Percentiles rank a stretch among this genome's conserved stretches.
phyloP scores from a whole-genome alignment of 2,888 invertebrate species.

The Aelia acuminata region DNA sequence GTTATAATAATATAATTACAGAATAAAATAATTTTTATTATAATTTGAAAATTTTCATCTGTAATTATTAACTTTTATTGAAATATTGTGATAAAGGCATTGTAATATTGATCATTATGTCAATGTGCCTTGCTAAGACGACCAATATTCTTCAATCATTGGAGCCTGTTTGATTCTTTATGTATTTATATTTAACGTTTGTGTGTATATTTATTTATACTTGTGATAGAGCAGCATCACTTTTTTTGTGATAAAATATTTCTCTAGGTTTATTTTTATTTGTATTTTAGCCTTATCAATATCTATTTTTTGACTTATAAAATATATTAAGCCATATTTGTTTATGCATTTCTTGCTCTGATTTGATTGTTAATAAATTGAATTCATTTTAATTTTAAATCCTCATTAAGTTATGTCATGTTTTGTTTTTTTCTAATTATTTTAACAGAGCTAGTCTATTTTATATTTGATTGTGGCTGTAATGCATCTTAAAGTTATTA shows the following conservation, averaged over 20 bases:
- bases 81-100: neutral
- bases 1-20: neutral
- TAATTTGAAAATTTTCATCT: neutral
- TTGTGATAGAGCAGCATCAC: constrained; percentile 5
- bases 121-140: neutral
- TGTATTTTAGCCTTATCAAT: neutral
- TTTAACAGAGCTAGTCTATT: neutral
- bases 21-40: neutral
- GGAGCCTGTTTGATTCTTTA: neutral
- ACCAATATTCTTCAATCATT: neutral
- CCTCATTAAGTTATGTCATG: neutral
- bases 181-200: neutral
- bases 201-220: neutral
- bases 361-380: neutral
- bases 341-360: neutral
- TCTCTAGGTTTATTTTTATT: neutral
- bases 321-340: too few relatives aligned
- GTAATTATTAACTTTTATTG: neutral
- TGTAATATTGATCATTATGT: neutral
- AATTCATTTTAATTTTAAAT: neutral
- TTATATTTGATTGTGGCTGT: constrained; percentile 34
- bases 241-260: neutral
- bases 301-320: too few relatives aligned
- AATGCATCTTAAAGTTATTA: neutral
- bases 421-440: neutral